phyloP scores from a whole-genome alignment of 2,113 vertebrate species.

The Tiliqua scincoides region DNA sequence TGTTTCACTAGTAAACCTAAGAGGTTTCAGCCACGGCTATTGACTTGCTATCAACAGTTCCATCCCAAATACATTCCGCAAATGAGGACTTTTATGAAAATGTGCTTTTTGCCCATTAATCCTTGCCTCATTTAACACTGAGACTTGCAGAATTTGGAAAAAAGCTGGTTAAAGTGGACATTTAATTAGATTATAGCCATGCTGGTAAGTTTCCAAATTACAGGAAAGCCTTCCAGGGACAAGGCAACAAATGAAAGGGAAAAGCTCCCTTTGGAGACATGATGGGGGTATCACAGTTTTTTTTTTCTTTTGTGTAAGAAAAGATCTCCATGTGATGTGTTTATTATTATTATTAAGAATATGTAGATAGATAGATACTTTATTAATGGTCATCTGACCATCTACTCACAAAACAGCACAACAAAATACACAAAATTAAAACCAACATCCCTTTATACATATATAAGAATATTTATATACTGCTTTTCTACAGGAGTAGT shows the following conservation, averaged over 20 bases:
- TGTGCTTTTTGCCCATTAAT: background rate
- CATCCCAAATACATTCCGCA: background rate
- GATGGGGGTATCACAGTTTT: too few species aligned
- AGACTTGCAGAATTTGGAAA: background rate
- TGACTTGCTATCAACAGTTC: too few species aligned
- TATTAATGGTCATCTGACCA: too few species aligned
- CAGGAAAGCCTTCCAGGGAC: background rate
- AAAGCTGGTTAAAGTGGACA: too few species aligned
- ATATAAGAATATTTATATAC: too few species aligned
- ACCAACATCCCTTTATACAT: too few species aligned
- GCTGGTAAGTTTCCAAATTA: background rate
- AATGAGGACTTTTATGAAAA: background rate
- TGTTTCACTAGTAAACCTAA: background rate
- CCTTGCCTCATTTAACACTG: background rate
- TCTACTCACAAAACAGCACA: too few species aligned
- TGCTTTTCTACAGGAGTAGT: too few species aligned
- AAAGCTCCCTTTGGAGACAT: background rate
- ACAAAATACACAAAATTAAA: too few species aligned
- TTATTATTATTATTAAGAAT: too few species aligned
- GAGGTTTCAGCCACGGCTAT: background rate
- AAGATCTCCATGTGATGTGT: background rate
- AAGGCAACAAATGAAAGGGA: background rate
- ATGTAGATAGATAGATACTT: too few species aligned
- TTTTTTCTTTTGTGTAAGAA: background rate
- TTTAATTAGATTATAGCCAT: background rate